phyloP scores from a whole-genome alignment of 1,140 invertebrate genomes.

The Onthophagus taurus region DNA sequence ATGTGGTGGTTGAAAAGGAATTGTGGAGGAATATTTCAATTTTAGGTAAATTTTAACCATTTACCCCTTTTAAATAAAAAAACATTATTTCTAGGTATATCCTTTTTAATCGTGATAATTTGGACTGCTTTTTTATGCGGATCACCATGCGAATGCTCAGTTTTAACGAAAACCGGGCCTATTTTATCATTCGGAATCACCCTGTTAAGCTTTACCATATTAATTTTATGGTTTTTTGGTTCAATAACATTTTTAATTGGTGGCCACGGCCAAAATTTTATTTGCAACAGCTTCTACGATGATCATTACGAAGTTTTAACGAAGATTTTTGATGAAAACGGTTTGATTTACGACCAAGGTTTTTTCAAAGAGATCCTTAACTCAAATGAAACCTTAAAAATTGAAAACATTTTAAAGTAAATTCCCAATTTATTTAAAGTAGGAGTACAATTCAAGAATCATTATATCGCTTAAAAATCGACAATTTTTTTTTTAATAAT shows the following conservation, averaged over 20 bases:
- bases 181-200: constrained; percentile 43
- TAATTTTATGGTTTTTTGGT: constrained; percentile 40
- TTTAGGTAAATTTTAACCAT: background rate
- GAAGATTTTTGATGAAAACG: constrained; percentile 50
- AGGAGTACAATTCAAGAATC: too few species aligned
- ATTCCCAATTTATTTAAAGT: too few species aligned
- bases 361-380: constrained; percentile 44
- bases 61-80: background rate
- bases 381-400: constrained; percentile 28
- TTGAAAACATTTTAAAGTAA: constrained; percentile 35
- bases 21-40: background rate
- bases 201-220: constrained; percentile 38
- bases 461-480: too few species aligned
- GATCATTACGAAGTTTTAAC: constrained; percentile 47
- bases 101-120: constrained; percentile 36
- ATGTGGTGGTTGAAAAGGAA: background rate
- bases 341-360: constrained; percentile 46
- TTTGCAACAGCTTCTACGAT: constrained; percentile 54
- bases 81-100: constrained; percentile 33
- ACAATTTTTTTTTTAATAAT: too few species aligned
- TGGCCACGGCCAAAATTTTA: constrained; percentile 46
- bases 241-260: constrained; percentile 41
- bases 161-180: constrained; percentile 43
- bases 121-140: constrained; percentile 42
- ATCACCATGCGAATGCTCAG: constrained; percentile 44